Conservation (phyloP, 1,140 invertebrate genomes). For the Drosophila suzukii region DNA sequence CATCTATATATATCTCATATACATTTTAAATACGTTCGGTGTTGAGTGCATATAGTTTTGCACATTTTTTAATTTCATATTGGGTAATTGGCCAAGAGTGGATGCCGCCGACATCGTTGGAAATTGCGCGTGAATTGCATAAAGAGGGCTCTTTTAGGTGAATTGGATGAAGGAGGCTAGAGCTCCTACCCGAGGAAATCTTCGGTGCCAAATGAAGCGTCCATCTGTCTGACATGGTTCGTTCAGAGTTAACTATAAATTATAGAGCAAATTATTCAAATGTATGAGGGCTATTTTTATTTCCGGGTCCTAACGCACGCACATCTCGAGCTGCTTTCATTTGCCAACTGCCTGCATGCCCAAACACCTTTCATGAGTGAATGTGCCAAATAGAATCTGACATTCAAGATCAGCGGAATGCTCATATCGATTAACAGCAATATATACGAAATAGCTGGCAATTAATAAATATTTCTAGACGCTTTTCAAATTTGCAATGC, state of each 20-base stretch:
- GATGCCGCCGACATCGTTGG: conserved; percentile 4
- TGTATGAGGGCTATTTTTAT: conserved; percentile 54
- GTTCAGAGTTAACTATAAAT: conserved; percentile 46
- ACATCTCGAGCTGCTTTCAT: background rate
- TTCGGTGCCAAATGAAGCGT: conserved; percentile 34
- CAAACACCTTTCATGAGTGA: conserved; percentile 21
- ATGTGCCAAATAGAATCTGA: conserved; percentile 4
- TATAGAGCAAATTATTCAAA: conserved; percentile 48
- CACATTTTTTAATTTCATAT: conserved; percentile 41
- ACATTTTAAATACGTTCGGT: background rate
- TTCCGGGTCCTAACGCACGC: conserved; percentile 2
- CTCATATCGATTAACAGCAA: background rate
- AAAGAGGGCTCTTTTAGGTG: conserved; percentile 3
- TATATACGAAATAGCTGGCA: background rate
- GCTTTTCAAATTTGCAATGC: background rate
- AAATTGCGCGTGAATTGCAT: conserved; percentile 30
- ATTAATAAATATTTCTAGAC: background rate
- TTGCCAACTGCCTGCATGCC: conserved; percentile 24
- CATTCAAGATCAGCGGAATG: conserved; percentile 5
- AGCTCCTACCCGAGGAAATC: background rate
- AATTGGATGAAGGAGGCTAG: background rate
- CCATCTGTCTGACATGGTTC: conserved; percentile 24
- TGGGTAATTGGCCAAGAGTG: conserved; percentile 36
- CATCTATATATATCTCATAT: conserved; percentile 12
- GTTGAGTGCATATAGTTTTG: conserved; percentile 30